Conservation (phyloP, 2,797 vertebrate species). For the Nannoperca obscura region DNA sequence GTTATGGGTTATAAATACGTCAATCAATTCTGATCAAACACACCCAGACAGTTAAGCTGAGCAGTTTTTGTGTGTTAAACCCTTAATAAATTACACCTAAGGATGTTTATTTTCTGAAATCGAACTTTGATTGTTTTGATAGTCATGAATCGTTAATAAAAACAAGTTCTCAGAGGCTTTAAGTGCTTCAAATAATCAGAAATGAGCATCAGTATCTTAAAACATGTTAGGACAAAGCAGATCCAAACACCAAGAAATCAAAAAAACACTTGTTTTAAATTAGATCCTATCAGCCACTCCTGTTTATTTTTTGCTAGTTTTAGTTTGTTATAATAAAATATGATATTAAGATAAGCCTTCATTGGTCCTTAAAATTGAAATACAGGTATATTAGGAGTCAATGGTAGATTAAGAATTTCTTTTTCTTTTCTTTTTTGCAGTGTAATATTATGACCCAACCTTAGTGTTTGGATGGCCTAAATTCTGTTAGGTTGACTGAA, state of each 20-base stretch:
- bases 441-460: not conserved
- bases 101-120: not conserved
- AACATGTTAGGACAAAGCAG: not conserved
- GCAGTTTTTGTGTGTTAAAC: not conserved
- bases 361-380: too few relatives aligned
- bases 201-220: not conserved
- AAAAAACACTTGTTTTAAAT: not conserved
- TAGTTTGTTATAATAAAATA: not conserved
- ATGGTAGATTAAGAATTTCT: not conserved
- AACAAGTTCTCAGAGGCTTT: not conserved
- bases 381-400: too few relatives aligned
- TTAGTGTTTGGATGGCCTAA: not conserved
- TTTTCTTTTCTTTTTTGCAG: not conserved
- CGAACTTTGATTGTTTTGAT: not conserved
- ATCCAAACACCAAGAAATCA: too few relatives aligned
- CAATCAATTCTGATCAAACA: constrained; percentile 5
- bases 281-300: not conserved
- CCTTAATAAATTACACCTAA: not conserved
- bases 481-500: constrained; percentile 1
- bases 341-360: not conserved
- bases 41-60: not conserved
- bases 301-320: not conserved
- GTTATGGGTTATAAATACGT: not conserved
- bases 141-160: not conserved
- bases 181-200: not conserved